A percentile compares a stretch with the other conserved stretches of the same genome.
Conservation (phyloP, 2,113 vertebrate genomes). For the Aegotheles bennettii region DNA sequence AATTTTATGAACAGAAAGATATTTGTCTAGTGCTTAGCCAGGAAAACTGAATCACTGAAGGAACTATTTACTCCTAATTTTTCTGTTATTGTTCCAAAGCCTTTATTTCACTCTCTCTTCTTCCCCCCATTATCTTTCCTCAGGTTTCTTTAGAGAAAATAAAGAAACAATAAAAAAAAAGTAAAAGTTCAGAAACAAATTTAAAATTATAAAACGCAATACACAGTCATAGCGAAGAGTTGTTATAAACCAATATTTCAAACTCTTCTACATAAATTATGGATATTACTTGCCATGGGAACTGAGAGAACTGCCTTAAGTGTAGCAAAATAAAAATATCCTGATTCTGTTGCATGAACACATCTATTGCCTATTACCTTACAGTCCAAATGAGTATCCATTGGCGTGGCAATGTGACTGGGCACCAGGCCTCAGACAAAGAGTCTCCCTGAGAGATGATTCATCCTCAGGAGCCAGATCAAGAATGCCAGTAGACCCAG, state of each 20-base stretch:
- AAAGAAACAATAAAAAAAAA: not conserved
- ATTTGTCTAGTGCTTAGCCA: conserved; percentile 54
- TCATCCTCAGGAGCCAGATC: not conserved
- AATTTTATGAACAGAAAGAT: conserved; percentile 57
- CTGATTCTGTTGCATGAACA: not conserved
- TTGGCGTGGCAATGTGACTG: not conserved
- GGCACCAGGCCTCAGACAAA: not conserved
- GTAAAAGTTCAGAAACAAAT: not conserved
- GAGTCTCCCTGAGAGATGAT: not conserved
- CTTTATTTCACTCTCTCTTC: not conserved
- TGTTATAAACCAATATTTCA: not conserved
- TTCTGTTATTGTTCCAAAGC: conserved; percentile 38
- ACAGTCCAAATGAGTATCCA: not conserved
- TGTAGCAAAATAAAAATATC: not conserved
- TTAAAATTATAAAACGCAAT: not conserved
- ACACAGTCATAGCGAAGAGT: not conserved
- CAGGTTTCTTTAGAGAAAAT: conserved; percentile 27
- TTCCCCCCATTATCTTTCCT: not conserved
- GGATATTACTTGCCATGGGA: not conserved
- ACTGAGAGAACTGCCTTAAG: not conserved
- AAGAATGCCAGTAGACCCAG: not conserved
- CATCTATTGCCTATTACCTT: not conserved
- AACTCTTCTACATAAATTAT: not conserved
- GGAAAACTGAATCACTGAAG: conserved; percentile 22
- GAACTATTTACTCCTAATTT: conserved; percentile 48